phyloP scores from a whole-genome alignment of 2,888 invertebrate species.

The Drosophila anomelani region DNA sequence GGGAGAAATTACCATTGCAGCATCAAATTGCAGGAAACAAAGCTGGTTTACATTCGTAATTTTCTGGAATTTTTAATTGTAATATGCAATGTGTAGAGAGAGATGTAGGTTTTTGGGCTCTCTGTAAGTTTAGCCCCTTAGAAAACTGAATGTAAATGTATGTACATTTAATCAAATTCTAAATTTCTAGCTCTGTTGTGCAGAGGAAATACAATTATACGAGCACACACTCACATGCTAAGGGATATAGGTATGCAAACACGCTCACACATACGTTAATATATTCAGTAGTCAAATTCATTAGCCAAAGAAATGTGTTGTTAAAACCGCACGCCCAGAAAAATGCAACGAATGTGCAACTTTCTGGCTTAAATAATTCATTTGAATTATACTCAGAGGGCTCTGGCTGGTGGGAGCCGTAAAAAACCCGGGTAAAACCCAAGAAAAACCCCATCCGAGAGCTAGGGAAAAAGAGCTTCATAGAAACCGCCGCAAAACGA shows the following conservation, averaged over 20 bases:
- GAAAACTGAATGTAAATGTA: constrained; percentile 1
- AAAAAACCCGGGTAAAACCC: constrained; percentile 20
- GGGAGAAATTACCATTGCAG: background rate
- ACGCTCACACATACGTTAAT: constrained; percentile 11
- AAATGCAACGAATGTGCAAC: constrained; percentile 46
- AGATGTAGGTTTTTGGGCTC: constrained; percentile 7
- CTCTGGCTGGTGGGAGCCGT: background rate
- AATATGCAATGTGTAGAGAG: constrained; percentile 9
- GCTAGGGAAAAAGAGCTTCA: background rate
- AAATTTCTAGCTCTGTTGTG: constrained; percentile 42
- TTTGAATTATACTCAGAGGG: constrained; percentile 64
- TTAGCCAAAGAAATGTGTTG: constrained; percentile 26
- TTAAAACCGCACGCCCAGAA: constrained; percentile 33
- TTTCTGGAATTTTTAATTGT: constrained; percentile 45
- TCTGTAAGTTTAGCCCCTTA: constrained; percentile 1
- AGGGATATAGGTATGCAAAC: constrained; percentile 21
- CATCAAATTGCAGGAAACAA: constrained; percentile 29
- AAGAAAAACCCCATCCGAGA: background rate
- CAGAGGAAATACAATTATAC: constrained; percentile 48
- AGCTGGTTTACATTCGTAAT: constrained; percentile 41
- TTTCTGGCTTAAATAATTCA: constrained; percentile 69
- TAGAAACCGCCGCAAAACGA: constrained; percentile 44
- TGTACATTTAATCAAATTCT: constrained; percentile 32
- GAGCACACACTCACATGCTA: constrained; percentile 13
- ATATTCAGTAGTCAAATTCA: constrained; percentile 39